Percentiles rank a stretch among this genome's conserved stretches.
Conservation (phyloP, 2,797 vertebrate genomes). For the Synaphobranchus kaupii region DNA sequence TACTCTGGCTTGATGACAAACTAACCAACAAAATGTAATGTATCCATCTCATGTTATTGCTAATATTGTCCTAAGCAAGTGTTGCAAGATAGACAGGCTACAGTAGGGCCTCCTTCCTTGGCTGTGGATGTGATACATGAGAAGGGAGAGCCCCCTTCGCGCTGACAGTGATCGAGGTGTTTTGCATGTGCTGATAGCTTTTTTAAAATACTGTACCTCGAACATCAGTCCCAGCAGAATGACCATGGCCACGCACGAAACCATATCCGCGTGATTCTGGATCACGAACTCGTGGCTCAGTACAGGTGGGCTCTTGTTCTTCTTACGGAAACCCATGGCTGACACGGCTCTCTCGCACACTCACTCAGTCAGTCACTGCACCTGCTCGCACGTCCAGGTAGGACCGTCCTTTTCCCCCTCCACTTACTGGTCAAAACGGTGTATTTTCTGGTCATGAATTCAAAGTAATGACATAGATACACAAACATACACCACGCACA, state of each 20-base stretch:
- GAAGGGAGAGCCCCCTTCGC: constrained; percentile 43
- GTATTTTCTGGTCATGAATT: constrained; percentile 49
- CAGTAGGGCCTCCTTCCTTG: constrained; percentile 56
- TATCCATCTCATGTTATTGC: neutral
- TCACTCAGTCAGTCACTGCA: neutral
- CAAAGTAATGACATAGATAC: constrained; percentile 56
- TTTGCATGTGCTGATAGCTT: constrained; percentile 41
- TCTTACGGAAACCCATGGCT: constrained; percentile 78
- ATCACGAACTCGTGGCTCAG: constrained; percentile 81
- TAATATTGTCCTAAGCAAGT: neutral
- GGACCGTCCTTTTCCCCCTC: constrained; percentile 20
- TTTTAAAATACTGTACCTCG: constrained; percentile 68
- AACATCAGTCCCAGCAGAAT: constrained; percentile 73
- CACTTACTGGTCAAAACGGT: constrained; percentile 34
- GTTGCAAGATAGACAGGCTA: constrained; percentile 31
- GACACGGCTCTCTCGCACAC: constrained; percentile 31
- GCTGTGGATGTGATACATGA: constrained; percentile 59
- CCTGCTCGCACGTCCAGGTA: neutral
- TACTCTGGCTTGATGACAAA: neutral
- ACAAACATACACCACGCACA: constrained; percentile 62
- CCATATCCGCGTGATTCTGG: constrained; percentile 78
- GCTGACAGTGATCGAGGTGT: constrained; percentile 60
- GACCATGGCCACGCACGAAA: constrained; percentile 70
- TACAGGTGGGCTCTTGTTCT: constrained; percentile 75
- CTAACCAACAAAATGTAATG: neutral